phyloP scores from a whole-genome alignment of 2,888 invertebrate genomes.

The Napeogenes inachia region DNA sequence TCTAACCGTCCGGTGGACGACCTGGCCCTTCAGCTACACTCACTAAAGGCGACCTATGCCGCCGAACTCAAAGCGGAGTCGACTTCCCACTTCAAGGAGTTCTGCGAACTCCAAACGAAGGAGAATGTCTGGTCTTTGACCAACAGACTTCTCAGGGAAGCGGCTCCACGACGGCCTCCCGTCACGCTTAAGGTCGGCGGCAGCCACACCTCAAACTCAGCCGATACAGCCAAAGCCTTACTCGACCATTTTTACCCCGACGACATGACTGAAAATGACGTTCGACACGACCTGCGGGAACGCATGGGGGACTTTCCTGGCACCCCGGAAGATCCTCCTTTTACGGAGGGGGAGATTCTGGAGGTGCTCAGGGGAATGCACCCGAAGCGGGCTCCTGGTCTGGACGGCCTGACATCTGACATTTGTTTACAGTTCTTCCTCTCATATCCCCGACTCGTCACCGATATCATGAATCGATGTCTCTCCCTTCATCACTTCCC shows the following conservation, averaged over 20 bases:
- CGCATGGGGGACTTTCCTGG: neutral
- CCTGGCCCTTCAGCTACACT: too few relatives aligned
- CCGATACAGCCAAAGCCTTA: too few relatives aligned
- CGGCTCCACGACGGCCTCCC: constrained; percentile 6
- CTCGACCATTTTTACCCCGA: too few relatives aligned
- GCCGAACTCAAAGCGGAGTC: too few relatives aligned
- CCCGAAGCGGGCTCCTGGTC: neutral
- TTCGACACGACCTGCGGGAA: constrained; percentile 13
- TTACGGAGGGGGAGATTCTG: neutral
- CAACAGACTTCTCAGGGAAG: neutral
- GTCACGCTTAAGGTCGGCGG: neutral
- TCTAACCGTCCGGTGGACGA: too few relatives aligned
- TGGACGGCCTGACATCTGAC: neutral
- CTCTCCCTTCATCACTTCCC: neutral
- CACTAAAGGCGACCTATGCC: too few relatives aligned
- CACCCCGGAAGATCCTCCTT: constrained; percentile 22
- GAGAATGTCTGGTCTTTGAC: too few relatives aligned
- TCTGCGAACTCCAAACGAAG: too few relatives aligned
- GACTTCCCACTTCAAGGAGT: too few relatives aligned
- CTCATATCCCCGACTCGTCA: neutral
- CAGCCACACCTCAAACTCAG: neutral
- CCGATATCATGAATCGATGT: constrained; percentile 6
- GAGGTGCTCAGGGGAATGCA: neutral
- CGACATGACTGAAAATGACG: neutral
- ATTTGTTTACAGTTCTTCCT: neutral